Evolutionary conservation across 2,888 invertebrate species (phyloP).

Genomic region (Ametastegia equiseti): DNA sequence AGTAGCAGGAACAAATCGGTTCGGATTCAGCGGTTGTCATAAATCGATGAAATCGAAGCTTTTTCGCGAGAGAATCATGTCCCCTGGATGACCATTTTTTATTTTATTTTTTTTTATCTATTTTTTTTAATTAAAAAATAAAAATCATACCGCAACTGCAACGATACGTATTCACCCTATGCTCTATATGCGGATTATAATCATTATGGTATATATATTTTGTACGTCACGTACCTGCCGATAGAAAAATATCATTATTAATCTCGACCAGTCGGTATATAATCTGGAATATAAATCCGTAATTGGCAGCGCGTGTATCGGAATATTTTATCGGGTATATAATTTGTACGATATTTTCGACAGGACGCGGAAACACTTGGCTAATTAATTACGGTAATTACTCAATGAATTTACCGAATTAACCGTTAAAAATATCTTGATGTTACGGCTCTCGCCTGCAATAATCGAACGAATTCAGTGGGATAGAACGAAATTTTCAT

Average conservation of each 20-base stretch:
- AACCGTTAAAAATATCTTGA: too few species aligned
- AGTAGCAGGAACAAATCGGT: slow-evolving; percentile 18
- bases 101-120: too few species aligned
- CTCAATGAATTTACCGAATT: slow-evolving; percentile 11
- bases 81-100: too few species aligned
- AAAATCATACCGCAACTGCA: too few species aligned
- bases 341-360: neutral
- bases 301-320: neutral
- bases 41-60: slow-evolving; percentile 35
- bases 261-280: neutral
- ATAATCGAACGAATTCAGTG: neutral
- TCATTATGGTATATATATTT: too few species aligned
- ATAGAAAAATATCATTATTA: neutral
- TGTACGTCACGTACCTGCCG: neutral
- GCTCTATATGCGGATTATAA: too few species aligned
- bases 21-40: slow-evolving; percentile 1
- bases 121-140: too few species aligned
- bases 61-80: neutral
- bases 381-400: slow-evolving; percentile 37
- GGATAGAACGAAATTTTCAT: neutral
- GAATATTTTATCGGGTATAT: slow-evolving; percentile 30
- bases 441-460: too few species aligned
- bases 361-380: slow-evolving; percentile 15
- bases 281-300: neutral
- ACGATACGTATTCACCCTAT: too few species aligned